A percentile compares a stretch with the other conserved stretches of the same genome.
Conservation (phyloP, 2,797 vertebrate species). For the Ctenopoma kingsleyae region DNA sequence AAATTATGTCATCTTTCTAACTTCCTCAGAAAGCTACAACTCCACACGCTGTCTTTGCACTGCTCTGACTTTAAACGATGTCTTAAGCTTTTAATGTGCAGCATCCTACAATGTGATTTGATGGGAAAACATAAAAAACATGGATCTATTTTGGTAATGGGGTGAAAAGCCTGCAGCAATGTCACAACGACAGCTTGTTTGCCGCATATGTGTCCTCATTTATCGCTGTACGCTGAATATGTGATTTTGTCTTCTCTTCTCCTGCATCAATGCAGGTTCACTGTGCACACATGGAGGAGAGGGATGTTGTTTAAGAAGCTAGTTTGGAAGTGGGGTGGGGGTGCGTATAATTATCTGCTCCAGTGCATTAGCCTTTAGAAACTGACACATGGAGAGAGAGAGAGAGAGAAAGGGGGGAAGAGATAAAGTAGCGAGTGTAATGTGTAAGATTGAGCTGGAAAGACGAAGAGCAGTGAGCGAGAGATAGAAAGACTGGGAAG, state of each 20-base stretch:
- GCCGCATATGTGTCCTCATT: slow-evolving; percentile 69
- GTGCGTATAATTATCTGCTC: slow-evolving; percentile 73
- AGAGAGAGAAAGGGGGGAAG: not conserved
- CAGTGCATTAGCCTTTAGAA: slow-evolving; percentile 73
- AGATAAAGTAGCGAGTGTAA: slow-evolving; percentile 45
- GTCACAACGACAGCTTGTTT: slow-evolving; percentile 73
- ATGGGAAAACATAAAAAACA: slow-evolving; percentile 60
- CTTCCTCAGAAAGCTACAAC: slow-evolving; percentile 12
- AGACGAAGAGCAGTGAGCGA: slow-evolving; percentile 20
- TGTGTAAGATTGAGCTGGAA: slow-evolving; percentile 35
- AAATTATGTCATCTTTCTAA: slow-evolving; percentile 19
- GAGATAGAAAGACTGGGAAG: slow-evolving; percentile 10
- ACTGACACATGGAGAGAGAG: slow-evolving; percentile 47
- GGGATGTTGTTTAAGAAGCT: slow-evolving; percentile 47
- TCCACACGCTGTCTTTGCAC: not conserved
- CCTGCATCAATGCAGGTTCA: slow-evolving; percentile 60
- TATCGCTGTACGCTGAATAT: slow-evolving; percentile 55
- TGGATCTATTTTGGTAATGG: slow-evolving; percentile 73
- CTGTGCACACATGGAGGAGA: slow-evolving; percentile 42
- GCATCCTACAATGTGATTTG: slow-evolving; percentile 43
- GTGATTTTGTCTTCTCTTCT: slow-evolving; percentile 52
- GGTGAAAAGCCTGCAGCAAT: slow-evolving; percentile 75
- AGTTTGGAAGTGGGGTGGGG: slow-evolving; percentile 44
- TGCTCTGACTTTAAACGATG: slow-evolving; percentile 30
- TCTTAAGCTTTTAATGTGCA: slow-evolving; percentile 37